Percentiles rank a stretch among this genome's conserved stretches.
Evolutionary conservation across 2,113 vertebrate genomes (phyloP).

Genomic region (Campylomormyrus numenius): DNA sequence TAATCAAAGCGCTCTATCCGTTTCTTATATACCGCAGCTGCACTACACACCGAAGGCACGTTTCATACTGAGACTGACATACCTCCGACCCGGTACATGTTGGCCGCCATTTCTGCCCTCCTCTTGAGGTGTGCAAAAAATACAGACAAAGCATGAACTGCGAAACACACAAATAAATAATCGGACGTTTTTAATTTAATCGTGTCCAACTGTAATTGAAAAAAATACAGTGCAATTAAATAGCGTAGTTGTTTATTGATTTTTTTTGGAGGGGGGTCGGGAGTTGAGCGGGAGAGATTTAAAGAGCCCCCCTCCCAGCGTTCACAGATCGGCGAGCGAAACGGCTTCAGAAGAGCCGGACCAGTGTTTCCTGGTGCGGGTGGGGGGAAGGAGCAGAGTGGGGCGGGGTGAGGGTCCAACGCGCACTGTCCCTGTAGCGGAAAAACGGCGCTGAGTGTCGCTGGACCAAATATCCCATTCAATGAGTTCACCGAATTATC

Average conservation of each 20-base stretch:
- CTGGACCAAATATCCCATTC: background rate
- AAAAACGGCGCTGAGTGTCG: background rate
- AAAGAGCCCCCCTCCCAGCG: slow-evolving; percentile 42
- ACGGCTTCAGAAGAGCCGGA: slow-evolving; percentile 55
- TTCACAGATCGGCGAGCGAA: slow-evolving; percentile 53
- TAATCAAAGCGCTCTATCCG: background rate
- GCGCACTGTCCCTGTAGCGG: background rate
- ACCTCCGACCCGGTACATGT: slow-evolving; percentile 86
- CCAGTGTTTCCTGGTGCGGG: slow-evolving; percentile 53
- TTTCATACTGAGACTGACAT: slow-evolving; percentile 59
- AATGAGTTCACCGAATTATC: background rate
- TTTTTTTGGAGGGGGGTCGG: slow-evolving; percentile 27
- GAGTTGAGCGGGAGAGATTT: slow-evolving; percentile 45
- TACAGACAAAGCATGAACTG: slow-evolving; percentile 56
- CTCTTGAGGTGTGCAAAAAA: slow-evolving; percentile 54
- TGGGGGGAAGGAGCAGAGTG: slow-evolving; percentile 15
- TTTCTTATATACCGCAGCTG: background rate
- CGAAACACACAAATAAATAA: slow-evolving; percentile 51
- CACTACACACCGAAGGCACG: slow-evolving; percentile 12
- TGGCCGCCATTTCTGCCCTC: slow-evolving; percentile 79
- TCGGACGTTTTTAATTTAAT: slow-evolving; percentile 41
- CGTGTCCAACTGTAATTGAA: slow-evolving; percentile 32
- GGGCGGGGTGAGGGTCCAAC: background rate
- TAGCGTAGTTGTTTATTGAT: slow-evolving; percentile 21
- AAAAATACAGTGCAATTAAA: slow-evolving; percentile 23